phyloP scores from a whole-genome alignment of 2,797 vertebrate genomes.

The Lepilemur septentrionalis region DNA sequence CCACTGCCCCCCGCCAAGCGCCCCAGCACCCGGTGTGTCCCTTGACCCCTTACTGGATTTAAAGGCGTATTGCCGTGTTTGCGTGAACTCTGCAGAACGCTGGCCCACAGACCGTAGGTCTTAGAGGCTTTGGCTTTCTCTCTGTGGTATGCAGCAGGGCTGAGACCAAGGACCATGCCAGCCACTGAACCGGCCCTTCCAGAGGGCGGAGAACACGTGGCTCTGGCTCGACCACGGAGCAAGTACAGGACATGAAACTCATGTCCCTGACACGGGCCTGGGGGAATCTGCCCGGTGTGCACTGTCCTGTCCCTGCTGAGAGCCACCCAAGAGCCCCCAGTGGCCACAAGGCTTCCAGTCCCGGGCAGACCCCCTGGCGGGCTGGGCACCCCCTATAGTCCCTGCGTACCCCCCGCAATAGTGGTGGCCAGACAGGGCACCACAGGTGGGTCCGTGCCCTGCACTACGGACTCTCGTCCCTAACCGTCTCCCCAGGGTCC shows the following conservation, averaged over 20 bases:
- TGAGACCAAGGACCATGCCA: neutral
- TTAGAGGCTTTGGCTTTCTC: neutral
- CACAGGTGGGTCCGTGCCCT: neutral
- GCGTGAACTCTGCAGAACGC: accelerated
- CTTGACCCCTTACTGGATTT: accelerated
- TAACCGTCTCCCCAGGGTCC: neutral
- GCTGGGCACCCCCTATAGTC: neutral
- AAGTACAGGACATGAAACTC: no score
- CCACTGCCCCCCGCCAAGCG: neutral
- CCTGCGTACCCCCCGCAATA: neutral
- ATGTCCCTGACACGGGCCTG: accelerated
- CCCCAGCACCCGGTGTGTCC: accelerated
- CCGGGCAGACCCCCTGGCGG: neutral
- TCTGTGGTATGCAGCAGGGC: accelerated
- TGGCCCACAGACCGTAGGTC: accelerated
- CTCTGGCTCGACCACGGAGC: neutral
- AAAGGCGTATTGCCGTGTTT: accelerated
- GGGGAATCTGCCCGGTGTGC: neutral
- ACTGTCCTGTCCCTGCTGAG: neutral
- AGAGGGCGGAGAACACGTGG: neutral
- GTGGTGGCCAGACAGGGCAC: neutral
- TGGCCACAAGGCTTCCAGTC: neutral
- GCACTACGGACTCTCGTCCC: accelerated
- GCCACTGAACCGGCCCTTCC: neutral
- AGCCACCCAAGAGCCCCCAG: neutral